These are phyloP conservation scores for Hippasteria phrygiana DNA, from an alignment of 53 echinoderm and acorn worm genomes.

Conservation along the genomic window DNA sequence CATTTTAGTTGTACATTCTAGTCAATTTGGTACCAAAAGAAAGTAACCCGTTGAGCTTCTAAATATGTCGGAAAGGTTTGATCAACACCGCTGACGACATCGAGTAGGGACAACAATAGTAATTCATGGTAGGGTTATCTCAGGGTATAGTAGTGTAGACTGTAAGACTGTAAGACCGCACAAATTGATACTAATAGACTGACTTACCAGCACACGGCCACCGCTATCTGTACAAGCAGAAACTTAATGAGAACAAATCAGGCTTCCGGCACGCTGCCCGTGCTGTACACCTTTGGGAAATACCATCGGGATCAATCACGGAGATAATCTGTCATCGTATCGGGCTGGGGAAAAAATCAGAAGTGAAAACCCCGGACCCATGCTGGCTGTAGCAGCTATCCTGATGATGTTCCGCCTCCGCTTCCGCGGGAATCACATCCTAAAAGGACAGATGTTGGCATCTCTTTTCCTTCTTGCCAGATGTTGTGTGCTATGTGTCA, in stretches of 20 bases:
- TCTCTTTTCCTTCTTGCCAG: neutral
- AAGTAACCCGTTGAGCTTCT: too few relatives aligned
- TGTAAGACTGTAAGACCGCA: neutral
- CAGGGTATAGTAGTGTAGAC: too few relatives aligned
- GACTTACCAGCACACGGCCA: neutral
- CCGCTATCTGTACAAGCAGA: conserved; percentile 1
- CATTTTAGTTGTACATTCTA: too few relatives aligned
- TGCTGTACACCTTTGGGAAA: neutral
- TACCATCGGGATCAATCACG: neutral
- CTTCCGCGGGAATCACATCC: neutral
- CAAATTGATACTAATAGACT: neutral
- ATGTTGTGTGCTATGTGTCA: too few relatives aligned
- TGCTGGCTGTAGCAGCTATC: neutral
- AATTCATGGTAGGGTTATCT: too few relatives aligned
- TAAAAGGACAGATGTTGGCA: neutral
- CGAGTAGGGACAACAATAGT: too few relatives aligned
- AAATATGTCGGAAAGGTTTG: too few relatives aligned
- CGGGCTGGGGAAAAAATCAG: neutral
- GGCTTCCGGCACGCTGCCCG: neutral
- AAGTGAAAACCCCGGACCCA: neutral
- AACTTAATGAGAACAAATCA: conserved; percentile 29
- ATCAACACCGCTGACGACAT: too few relatives aligned
- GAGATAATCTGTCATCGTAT: neutral
- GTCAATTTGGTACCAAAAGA: too few relatives aligned
- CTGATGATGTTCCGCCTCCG: neutral